These are phyloP conservation scores for Halichondria panicea DNA, from an alignment of 37 sponge, comb jelly and placozoan species.

Conservation along the genomic window DNA sequence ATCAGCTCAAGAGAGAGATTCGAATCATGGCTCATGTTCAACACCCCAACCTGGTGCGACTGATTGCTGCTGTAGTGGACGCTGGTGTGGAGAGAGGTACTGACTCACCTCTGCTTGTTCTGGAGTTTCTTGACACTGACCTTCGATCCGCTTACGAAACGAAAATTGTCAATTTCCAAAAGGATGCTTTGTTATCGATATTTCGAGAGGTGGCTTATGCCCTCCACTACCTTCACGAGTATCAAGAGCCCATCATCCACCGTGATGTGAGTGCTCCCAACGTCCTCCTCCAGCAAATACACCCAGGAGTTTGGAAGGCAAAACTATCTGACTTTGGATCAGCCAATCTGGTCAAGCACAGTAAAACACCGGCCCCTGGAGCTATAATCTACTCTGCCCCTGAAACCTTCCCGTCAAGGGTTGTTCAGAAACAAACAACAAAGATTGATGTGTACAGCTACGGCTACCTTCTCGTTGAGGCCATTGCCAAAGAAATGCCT, in stretches of 20 bases:
- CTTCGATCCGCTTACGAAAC: conserved; percentile 42
- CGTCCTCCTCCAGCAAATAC: conserved; percentile 49
- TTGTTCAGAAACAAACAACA: conserved; percentile 33
- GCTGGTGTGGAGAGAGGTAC: background rate
- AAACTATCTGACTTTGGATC: conserved; percentile 86
- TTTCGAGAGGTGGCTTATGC: conserved; percentile 68
- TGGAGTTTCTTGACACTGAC: conserved; percentile 70
- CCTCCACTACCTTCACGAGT: conserved; percentile 76
- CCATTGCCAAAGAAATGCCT: conserved; percentile 37
- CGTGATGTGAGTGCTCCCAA: conserved; percentile 85
- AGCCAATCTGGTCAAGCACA: conserved; percentile 58
- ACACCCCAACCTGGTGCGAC: conserved; percentile 75
- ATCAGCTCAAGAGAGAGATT: conserved; percentile 56
- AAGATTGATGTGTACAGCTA: conserved; percentile 86
- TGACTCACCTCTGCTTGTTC: conserved; percentile 52
- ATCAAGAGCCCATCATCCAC: conserved; percentile 73
- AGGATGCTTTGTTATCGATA: conserved; percentile 1
- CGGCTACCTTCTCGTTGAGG: conserved; percentile 72
- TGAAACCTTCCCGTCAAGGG: conserved; percentile 31
- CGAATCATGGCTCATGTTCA: conserved; percentile 46
- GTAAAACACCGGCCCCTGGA: conserved; percentile 57
- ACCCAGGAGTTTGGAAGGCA: conserved; percentile 32
- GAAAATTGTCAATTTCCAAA: background rate
- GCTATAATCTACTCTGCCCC: conserved; percentile 74
- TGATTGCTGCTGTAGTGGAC: conserved; percentile 71